Evolutionary conservation across 2,797 vertebrate species (phyloP).

Genomic region (Hapalemur alaotrensis): DNA sequence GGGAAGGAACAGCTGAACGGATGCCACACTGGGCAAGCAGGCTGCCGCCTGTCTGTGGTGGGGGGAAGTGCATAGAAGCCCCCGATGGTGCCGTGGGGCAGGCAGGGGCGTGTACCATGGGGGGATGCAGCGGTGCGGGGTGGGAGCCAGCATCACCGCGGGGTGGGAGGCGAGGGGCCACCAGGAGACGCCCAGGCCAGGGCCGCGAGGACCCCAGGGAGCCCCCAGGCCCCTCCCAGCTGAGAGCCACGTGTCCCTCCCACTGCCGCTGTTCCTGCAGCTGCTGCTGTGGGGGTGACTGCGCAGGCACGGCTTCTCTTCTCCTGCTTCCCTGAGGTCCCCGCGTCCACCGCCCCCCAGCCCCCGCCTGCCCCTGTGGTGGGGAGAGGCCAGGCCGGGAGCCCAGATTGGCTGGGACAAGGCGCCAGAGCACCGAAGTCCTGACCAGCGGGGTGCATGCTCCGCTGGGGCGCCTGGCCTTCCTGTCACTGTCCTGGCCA

Average conservation of each 20-base stretch:
- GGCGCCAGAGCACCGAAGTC: rapidly evolving
- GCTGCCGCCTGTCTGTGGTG: background rate
- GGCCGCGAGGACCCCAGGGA: background rate
- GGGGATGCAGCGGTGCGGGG: background rate
- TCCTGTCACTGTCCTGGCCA: background rate
- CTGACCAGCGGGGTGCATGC: background rate
- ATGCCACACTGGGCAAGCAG: too few species aligned
- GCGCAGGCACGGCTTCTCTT: background rate
- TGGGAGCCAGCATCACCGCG: background rate
- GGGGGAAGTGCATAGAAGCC: background rate
- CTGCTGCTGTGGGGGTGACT: background rate
- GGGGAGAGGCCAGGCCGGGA: background rate
- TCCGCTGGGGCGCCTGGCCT: background rate
- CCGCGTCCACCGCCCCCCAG: too few species aligned
- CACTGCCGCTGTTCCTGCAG: background rate
- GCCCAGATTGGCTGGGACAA: background rate
- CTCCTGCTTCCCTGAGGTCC: too few species aligned
- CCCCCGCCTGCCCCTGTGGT: background rate
- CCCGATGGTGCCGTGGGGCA: background rate
- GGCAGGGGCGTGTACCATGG: background rate
- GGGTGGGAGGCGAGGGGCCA: too few species aligned
- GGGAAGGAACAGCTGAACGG: background rate
- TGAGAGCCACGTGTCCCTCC: background rate
- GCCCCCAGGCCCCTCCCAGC: background rate
- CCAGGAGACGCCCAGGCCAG: background rate